Conservation (phyloP, 2,113 vertebrate species). For the Cephalopterus ornatus region DNA sequence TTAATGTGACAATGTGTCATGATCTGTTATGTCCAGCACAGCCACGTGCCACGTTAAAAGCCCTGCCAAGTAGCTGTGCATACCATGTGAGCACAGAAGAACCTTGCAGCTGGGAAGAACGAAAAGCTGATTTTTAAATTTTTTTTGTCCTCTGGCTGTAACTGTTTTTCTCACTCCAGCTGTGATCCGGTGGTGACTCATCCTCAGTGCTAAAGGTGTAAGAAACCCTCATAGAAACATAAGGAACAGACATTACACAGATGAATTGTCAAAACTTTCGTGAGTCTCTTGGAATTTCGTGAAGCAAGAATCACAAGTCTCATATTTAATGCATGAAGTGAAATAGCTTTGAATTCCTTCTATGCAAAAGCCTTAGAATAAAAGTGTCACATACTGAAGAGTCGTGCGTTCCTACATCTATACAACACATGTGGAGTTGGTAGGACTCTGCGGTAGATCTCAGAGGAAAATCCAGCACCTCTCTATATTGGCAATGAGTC, state of each 20-base stretch:
- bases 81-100: neutral
- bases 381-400: neutral
- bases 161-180: neutral
- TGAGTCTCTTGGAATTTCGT: neutral
- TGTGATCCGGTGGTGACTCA: neutral
- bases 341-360: neutral
- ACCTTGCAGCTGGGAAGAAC: neutral
- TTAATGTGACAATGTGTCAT: fast-evolving
- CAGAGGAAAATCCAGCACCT: neutral
- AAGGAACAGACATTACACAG: slow-evolving; percentile 16
- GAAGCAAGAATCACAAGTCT: neutral
- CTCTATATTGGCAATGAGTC: neutral
- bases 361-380: neutral
- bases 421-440: fast-evolving
- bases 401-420: neutral
- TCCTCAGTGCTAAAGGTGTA: neutral
- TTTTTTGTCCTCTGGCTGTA: neutral
- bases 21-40: neutral
- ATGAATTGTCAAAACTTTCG: neutral
- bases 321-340: slow-evolving; percentile 6
- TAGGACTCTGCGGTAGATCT: neutral
- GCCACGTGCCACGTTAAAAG: neutral
- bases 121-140: neutral
- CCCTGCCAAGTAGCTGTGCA: neutral
- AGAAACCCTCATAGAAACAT: neutral